Conservation (phyloP, 2,888 invertebrate genomes). For the Danaus chrysippus region DNA sequence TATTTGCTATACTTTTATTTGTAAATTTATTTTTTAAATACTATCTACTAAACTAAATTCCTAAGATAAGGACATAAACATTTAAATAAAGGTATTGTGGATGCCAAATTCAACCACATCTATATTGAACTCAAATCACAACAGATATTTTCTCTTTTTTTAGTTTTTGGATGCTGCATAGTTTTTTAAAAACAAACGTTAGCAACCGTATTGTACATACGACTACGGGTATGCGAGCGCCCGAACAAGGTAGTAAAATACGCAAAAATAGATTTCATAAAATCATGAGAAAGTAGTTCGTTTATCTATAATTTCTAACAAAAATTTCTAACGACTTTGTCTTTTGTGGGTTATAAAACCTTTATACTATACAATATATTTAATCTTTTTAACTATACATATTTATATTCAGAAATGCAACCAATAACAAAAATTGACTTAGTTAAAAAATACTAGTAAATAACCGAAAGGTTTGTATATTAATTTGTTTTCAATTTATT, state of each 20-base stretch:
- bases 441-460: neutral
- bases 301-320: constrained; percentile 12
- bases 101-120: constrained; percentile 68
- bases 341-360: constrained; percentile 6
- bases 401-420: too few species aligned
- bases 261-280: constrained; percentile 2
- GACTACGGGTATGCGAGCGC: constrained; percentile 31
- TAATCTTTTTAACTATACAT: too few species aligned
- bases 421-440: too few species aligned
- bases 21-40: too few species aligned
- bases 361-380: neutral
- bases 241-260: constrained; percentile 23
- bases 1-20: too few species aligned
- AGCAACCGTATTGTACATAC: constrained; percentile 44
- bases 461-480: constrained; percentile 1
- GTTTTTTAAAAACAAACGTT: constrained; percentile 50
- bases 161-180: constrained; percentile 46
- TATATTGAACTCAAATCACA: constrained; percentile 63
- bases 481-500: constrained; percentile 44
- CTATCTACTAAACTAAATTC: neutral
- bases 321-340: constrained; percentile 16
- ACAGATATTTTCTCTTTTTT: constrained; percentile 55
- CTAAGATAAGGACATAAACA: constrained; percentile 62
- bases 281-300: neutral
- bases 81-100: constrained; percentile 71